Conservation (phyloP, 2,888 invertebrate genomes). For the Caenorhabditis imperialis region DNA sequence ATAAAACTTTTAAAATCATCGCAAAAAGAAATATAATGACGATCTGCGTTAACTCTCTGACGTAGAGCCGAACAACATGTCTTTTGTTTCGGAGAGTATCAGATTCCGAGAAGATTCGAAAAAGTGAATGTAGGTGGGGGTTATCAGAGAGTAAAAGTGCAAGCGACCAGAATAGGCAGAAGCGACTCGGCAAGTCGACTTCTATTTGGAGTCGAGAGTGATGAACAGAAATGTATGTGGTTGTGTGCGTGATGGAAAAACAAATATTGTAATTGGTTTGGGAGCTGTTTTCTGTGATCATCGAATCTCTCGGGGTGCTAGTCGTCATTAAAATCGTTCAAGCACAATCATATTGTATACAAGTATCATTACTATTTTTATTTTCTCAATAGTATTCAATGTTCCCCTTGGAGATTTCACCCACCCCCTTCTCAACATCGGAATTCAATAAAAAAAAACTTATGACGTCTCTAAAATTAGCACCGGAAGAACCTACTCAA, state of each 20-base stretch:
- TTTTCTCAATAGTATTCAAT: too few species aligned
- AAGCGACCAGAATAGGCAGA: too few species aligned
- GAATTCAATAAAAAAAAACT: too few species aligned
- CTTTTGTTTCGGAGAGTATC: slow-evolving; percentile 27
- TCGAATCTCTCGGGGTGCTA: too few species aligned
- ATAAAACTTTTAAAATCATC: slow-evolving; percentile 36
- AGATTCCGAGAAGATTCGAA: slow-evolving; percentile 22
- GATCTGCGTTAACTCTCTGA: slow-evolving; percentile 14
- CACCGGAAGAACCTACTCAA: too few species aligned
- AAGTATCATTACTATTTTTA: slow-evolving; percentile 4
- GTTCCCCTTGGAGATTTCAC: too few species aligned
- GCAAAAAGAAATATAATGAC: slow-evolving; percentile 10
- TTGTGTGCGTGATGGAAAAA: slow-evolving; percentile 8
- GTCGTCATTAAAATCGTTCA: too few species aligned
- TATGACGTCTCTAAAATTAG: too few species aligned
- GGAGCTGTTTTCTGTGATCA: slow-evolving; percentile 3
- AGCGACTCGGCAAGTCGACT: neutral
- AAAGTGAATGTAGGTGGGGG: slow-evolving; percentile 3
- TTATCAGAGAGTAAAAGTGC: too few species aligned
- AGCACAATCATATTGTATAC: too few species aligned
- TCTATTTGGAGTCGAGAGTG: slow-evolving; percentile 8
- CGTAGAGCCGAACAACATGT: slow-evolving; percentile 42
- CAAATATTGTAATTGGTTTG: slow-evolving; percentile 20
- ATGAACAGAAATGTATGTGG: slow-evolving; percentile 1
- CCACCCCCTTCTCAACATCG: too few species aligned